These are phyloP conservation scores for Syngnathus rostellatus DNA, from an alignment of 2,797 vertebrate species.

Conservation along the genomic window DNA sequence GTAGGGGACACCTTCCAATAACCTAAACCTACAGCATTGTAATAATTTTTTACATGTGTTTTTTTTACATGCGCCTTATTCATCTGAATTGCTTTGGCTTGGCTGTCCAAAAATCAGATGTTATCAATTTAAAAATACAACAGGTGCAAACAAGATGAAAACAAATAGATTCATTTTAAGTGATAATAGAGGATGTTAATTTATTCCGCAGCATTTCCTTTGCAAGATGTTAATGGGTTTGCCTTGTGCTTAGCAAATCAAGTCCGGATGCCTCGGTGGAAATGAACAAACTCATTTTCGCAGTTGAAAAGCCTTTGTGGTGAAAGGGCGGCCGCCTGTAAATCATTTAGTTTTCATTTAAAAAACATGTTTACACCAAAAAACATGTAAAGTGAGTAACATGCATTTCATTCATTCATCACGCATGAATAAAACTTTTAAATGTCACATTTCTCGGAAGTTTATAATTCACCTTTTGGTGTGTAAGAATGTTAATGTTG, in stretches of 20 bases:
- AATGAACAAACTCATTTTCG: conserved; percentile 31
- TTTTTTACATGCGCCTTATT: neutral
- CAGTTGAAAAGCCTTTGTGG: neutral
- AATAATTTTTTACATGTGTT: neutral
- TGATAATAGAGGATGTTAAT: neutral
- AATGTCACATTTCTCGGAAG: neutral
- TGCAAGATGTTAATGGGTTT: conserved; percentile 22
- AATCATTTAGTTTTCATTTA: conserved; percentile 27
- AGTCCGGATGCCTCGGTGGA: conserved; percentile 31
- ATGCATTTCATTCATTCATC: neutral
- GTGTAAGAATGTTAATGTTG: neutral
- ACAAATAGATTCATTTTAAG: neutral
- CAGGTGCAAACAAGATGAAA: neutral
- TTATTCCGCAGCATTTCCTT: conserved; percentile 27
- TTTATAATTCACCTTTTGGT: neutral
- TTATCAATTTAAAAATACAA: neutral
- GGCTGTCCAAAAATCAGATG: neutral
- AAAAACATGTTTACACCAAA: neutral
- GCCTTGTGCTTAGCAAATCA: conserved; percentile 22
- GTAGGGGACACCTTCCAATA: neutral
- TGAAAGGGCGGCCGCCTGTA: conserved; percentile 10
- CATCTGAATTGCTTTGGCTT: neutral
- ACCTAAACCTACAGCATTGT: neutral
- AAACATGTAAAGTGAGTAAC: neutral
- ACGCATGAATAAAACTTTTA: neutral